Base-by-base conservation (phyloP, 2,797 vertebrate genomes). In the Distichodus sexfasciatus region DNA sequence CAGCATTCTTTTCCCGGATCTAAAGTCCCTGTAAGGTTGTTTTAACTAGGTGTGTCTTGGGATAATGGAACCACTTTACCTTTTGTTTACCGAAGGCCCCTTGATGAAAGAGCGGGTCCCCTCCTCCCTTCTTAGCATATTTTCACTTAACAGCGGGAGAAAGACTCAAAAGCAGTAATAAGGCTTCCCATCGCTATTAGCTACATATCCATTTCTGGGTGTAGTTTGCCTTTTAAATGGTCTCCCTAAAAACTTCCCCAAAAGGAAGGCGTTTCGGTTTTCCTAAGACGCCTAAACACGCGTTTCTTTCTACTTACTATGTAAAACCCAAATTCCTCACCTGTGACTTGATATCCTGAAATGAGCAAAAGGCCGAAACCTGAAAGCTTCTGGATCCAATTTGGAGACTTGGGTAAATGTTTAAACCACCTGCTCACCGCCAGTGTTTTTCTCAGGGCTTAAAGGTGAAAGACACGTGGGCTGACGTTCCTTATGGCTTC, bases 41-140 rank as follows among this genome's bases (percentile, higher is more conserved):
- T 84, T 88, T 86, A 88, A 67, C 53, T 44, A 86, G 89, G 91
- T 61, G 89, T 86, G 87, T 29, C 83, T 65, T 10, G 12, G 10
- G 47, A 75, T 29, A 28, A 46, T 75, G 58, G 59, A 38, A 59
- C 33, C 55, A 66, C 14, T 8, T 61, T 57, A 28, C 76, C 75
- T 67, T 72, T 35, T 76, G 65, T 83, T 50, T 60, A 61, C 67
- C 36, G 19, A 29, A 59, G 10, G 43, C 19, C 55, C 23, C 46
- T 44, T 3, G 24, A 26, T 19, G 41, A 3, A 28, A 57, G 41
- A 41, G 12, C 41, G 23, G 62, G 35, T 4, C 35, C 50, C 55
- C 17, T 28, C 15, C 46, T 15, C 44, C 7, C n/a, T n/a, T 15
- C 38, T 57, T 50, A 47, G 14, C 55, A 65, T 24, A 31, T 5